These are phyloP conservation scores for Arrhamphus sclerolepis DNA, from an alignment of 2,797 vertebrate species.

Conservation along the genomic window DNA sequence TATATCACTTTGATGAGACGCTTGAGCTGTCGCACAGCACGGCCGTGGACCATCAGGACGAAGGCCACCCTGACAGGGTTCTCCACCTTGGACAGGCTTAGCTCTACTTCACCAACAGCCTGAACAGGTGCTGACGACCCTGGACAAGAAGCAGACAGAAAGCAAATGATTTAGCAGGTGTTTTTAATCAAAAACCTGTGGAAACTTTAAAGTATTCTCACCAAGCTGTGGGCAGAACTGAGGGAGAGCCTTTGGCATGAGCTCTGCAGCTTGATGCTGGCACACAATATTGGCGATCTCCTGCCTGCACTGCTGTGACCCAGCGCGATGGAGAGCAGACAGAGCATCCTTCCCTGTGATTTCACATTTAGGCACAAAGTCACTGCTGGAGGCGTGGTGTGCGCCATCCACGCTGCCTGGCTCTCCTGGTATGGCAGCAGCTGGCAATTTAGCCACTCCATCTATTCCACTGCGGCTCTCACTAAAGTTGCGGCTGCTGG, in stretches of 20 bases:
- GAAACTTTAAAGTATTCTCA: slow-evolving; percentile 65
- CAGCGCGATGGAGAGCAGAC: slow-evolving; percentile 91
- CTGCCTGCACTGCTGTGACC: slow-evolving; percentile 90
- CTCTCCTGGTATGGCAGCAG: slow-evolving; percentile 84
- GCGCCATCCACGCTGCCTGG: slow-evolving; percentile 94
- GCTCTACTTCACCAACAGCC: slow-evolving; percentile 82
- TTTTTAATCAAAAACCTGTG: background rate
- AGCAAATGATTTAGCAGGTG: background rate
- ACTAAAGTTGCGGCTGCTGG: slow-evolving; percentile 88
- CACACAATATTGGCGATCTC: slow-evolving; percentile 95
- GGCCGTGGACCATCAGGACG: slow-evolving; percentile 94
- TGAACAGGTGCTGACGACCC: slow-evolving; percentile 86
- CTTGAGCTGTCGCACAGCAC: slow-evolving; percentile 91
- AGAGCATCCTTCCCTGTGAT: slow-evolving; percentile 93
- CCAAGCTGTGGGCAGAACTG: slow-evolving; percentile 91
- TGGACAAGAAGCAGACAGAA: slow-evolving; percentile 47
- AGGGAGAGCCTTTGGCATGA: slow-evolving; percentile 91
- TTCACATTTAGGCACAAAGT: slow-evolving; percentile 93
- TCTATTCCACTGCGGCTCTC: slow-evolving; percentile 66
- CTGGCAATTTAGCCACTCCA: slow-evolving; percentile 67
- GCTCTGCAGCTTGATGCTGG: slow-evolving; percentile 89
- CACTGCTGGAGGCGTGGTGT: slow-evolving; percentile 85
- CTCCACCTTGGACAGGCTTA: slow-evolving; percentile 79
- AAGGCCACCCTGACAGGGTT: slow-evolving; percentile 90
- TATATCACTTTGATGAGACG: slow-evolving; percentile 97